Conservation (phyloP, 2,113 vertebrate species). For the Dryoscopus gambensis region DNA sequence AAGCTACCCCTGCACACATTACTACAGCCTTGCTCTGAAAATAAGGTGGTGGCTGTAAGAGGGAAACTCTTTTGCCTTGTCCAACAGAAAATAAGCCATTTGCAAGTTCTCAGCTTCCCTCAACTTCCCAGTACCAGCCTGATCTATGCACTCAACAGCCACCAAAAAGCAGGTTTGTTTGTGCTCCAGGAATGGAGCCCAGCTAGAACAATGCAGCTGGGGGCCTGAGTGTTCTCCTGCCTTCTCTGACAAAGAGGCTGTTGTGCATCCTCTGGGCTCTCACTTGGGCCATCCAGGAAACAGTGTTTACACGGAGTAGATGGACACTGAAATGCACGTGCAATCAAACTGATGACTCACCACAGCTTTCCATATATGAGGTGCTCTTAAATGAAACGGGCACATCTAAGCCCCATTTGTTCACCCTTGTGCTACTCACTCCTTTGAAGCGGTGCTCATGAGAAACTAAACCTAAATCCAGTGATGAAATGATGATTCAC, state of each 20-base stretch:
- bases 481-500: neutral
- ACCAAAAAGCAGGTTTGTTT: neutral
- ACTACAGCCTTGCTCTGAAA: neutral
- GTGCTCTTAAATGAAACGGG: neutral
- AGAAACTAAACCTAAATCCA: neutral
- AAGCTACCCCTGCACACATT: neutral
- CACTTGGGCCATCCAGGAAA: neutral
- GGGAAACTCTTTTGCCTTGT: neutral
- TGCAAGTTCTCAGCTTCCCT: neutral
- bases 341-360: neutral
- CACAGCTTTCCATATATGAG: neutral
- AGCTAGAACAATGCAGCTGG: accelerated
- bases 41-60: neutral
- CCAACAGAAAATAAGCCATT: neutral
- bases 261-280: neutral
- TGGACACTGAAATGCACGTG: neutral
- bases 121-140: neutral
- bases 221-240: neutral
- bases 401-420: neutral
- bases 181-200: neutral
- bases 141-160: neutral
- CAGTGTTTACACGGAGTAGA: neutral
- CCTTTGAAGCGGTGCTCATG: neutral
- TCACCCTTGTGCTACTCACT: neutral
- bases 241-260: neutral